Evolutionary conservation across 92 coral and sea anemone genomes (phyloP), one percentile per base, ranked within the genome.

Genomic region (Montipora capitata): DNA sequence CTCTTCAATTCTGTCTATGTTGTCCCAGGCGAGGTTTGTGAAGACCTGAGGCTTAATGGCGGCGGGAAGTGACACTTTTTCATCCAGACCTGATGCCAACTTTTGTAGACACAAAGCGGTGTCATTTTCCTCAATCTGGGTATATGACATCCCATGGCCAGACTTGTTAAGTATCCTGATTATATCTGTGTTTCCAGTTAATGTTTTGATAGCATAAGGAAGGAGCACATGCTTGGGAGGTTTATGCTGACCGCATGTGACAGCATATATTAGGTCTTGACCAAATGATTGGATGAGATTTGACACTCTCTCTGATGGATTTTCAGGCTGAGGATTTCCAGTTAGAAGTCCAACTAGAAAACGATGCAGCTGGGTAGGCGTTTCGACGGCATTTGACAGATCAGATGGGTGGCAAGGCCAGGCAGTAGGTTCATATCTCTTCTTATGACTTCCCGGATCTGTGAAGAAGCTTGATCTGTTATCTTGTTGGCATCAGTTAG

Each of bases 341-440:
- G 35, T 27, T 27, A 27, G 85, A 40, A 85, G 81, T 74, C 82
- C 74, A 49, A 48, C 48, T 52, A 77, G 64, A 78, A 85, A 76
- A 42, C 83, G 73, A 63, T 54, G 68, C 27, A 85, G 89, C 52
- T 64, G 74, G 48, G 58, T 68, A 16, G 89, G 89, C 63, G 63
- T 68, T 10, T 43, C 6, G 57, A 68, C 74, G 38, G 81, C 74
- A 63, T 77, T 68, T 40, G 75, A 48, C 40, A 79, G 63, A 79
- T 79, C 91, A 87, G 81, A 79, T 42, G 91, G 86, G 56, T 70
- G 78, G 57, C 48, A 57, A 16, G 79, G 86, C 86, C 86, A 72
- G 35, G 35, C 35, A 27, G 35, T 27, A 27, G 82, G 27, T 74
- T 35, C 44, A n/a, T 74, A 68, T 79, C 83, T 49, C 68, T 68